Evolutionary conservation across 2,797 vertebrate species (phyloP).

Genomic region (Megalops cyprinoides): DNA sequence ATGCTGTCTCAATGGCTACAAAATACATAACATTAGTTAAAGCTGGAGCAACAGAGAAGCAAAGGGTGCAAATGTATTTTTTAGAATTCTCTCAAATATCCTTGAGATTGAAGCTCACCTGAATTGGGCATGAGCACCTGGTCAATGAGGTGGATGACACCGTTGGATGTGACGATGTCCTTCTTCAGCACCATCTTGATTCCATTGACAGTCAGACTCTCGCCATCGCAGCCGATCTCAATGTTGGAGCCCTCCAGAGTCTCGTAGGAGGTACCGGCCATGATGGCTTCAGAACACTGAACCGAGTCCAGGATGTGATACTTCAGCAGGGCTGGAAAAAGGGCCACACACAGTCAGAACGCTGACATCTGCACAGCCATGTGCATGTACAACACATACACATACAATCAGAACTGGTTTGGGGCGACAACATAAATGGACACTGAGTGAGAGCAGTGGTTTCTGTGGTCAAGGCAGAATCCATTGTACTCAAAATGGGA

Average conservation of each 20-base stretch:
- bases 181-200: slow-evolving; percentile 94
- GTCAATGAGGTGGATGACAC: slow-evolving; percentile 91
- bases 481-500: too few species aligned
- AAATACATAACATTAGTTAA: too few species aligned
- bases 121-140: slow-evolving; percentile 89
- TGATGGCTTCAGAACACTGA: slow-evolving; percentile 94
- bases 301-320: slow-evolving; percentile 88
- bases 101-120: slow-evolving; percentile 70
- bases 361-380: background rate
- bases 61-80: too few species aligned
- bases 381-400: background rate
- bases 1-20: too few species aligned
- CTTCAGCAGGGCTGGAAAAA: slow-evolving; percentile 82
- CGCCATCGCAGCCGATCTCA: slow-evolving; percentile 90
- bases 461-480: too few species aligned
- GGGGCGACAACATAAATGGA: background rate
- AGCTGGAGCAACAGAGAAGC: too few species aligned
- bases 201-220: slow-evolving; percentile 90
- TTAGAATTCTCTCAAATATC: too few species aligned
- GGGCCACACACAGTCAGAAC: background rate
- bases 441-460: background rate
- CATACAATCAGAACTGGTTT: background rate
- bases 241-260: slow-evolving; percentile 88
- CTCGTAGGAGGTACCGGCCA: slow-evolving; percentile 81
- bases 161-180: slow-evolving; percentile 91